These are phyloP conservation scores for Phoxinus dragarum DNA, from an alignment of 2,797 vertebrate species.

Conservation along the genomic window DNA sequence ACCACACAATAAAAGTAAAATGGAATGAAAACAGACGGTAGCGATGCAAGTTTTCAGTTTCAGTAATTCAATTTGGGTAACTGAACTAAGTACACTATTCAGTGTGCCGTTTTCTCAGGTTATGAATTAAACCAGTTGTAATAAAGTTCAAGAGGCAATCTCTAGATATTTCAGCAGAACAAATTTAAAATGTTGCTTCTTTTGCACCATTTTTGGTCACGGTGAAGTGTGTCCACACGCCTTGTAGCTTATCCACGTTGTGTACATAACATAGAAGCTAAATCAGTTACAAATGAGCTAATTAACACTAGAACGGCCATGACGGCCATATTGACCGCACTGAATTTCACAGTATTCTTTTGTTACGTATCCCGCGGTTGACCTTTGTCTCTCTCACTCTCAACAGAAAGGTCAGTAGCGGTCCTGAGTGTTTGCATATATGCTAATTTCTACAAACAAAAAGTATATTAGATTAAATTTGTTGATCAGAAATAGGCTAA, in stretches of 20 bases:
- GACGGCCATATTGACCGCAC: no score
- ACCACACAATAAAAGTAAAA: not conserved
- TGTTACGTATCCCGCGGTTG: no score
- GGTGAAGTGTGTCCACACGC: not conserved
- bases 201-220: not conserved
- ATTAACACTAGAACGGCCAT: not conserved
- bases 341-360: no score
- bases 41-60: not conserved
- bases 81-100: not conserved
- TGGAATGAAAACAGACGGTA: not conserved
- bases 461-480: no score
- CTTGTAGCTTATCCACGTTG: not conserved
- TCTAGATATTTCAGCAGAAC: not conserved
- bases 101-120: not conserved
- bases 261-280: not conserved
- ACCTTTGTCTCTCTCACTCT: no score
- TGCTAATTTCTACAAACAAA: no score
- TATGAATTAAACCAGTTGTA: not conserved
- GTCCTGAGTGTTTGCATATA: no score
- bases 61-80: not conserved
- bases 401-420: no score
- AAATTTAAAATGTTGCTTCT: not conserved
- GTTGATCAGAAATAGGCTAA: no score
- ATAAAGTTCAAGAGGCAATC: not conserved
- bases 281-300: not conserved